A percentile compares a stretch with the other conserved stretches of the same genome.
These are phyloP conservation scores for Drosophila yooni DNA, from an alignment of 2,888 invertebrate genomes.

Conservation along the genomic window DNA sequence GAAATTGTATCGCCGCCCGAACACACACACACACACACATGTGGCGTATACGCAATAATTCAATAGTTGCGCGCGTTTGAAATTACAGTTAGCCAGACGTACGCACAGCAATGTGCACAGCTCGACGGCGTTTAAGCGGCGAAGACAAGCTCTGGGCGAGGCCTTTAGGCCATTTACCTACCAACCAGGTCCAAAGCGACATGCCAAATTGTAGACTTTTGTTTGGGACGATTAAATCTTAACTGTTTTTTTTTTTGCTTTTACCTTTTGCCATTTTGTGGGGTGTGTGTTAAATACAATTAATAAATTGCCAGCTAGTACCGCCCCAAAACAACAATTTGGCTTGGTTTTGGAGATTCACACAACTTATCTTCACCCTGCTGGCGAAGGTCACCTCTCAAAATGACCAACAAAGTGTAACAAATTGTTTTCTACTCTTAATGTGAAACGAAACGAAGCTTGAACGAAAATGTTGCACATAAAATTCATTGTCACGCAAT, in stretches of 20 bases:
- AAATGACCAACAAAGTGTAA: slow-evolving; percentile 44
- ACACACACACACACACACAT: slow-evolving; percentile 15
- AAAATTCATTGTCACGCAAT: slow-evolving; percentile 76
- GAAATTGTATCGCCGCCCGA: slow-evolving; percentile 65
- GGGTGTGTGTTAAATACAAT: slow-evolving; percentile 55
- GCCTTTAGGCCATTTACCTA: slow-evolving; percentile 22
- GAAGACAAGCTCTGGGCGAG: slow-evolving; percentile 27
- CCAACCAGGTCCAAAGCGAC: slow-evolving; percentile 27
- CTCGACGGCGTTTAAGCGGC: slow-evolving; percentile 19
- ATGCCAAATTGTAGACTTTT: slow-evolving; percentile 54
- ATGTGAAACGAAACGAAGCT: slow-evolving; percentile 36
- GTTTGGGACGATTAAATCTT: slow-evolving; percentile 36
- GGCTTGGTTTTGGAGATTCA: slow-evolving; percentile 14
- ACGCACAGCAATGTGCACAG: slow-evolving; percentile 74
- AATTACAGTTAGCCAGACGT: slow-evolving; percentile 70
- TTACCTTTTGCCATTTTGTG: slow-evolving; percentile 18
- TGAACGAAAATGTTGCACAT: slow-evolving; percentile 61
- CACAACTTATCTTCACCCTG: slow-evolving; percentile 16
- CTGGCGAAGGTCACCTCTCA: slow-evolving; percentile 41
- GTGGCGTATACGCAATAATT: slow-evolving; percentile 77
- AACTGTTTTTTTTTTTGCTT: slow-evolving; percentile 9
- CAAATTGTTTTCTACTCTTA: slow-evolving; percentile 31
- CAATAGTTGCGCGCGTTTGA: slow-evolving; percentile 59
- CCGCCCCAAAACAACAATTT: slow-evolving; percentile 26
- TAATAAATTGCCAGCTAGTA: slow-evolving; percentile 39